Evolutionary conservation across 2,797 vertebrate genomes (phyloP), one percentile per base, ranked within the genome.

Genomic region (Melanotaenia trifasciata): DNA sequence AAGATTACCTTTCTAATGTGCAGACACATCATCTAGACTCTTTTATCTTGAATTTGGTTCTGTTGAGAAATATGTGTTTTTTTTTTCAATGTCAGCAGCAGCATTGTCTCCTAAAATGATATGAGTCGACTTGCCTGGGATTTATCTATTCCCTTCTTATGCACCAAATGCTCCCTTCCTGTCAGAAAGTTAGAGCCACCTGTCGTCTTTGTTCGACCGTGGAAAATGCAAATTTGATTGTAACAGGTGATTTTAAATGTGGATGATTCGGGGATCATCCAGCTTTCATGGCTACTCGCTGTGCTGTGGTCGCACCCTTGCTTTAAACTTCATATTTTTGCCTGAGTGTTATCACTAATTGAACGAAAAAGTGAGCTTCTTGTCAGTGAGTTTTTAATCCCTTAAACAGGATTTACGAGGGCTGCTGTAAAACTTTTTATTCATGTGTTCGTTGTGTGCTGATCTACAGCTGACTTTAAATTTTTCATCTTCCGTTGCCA

Each of bases 231-330:
- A 14, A 63, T 50, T 40, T 59, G 36, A 51, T 61, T 63, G 38
- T 67, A 50, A 62, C 50, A 76, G 28, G 28, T 78, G 43, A 70
- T 86, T 67, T 63, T 14, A 79, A 32, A 40, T 51, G 1, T 14
- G 36, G 56, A 24, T 1, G 4, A 70, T 18, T 70, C 12, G 14
- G 56, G 58, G 20, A 57, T 69, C 58, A 64, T 60, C n/a, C 43
- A 40, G 45, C 43, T n/a, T 63, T 58, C n/a, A 33, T 64, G 30
- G 2, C 18, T 26, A 0, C 26, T 64, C 33, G 35, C 47, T 70
- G 45, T 28, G 36, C 13, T 40, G 22, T 1, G 38, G 43, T 64
- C 56, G 47, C 54, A 68, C 14, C 2, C 5, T 20, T 22, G 12
- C 26, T 71, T 78, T 40, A 33, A 28, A 12, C 5, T 22, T 7